Conservation (phyloP, 2,888 invertebrate species). For the Apomyelois bistriatella region DNA sequence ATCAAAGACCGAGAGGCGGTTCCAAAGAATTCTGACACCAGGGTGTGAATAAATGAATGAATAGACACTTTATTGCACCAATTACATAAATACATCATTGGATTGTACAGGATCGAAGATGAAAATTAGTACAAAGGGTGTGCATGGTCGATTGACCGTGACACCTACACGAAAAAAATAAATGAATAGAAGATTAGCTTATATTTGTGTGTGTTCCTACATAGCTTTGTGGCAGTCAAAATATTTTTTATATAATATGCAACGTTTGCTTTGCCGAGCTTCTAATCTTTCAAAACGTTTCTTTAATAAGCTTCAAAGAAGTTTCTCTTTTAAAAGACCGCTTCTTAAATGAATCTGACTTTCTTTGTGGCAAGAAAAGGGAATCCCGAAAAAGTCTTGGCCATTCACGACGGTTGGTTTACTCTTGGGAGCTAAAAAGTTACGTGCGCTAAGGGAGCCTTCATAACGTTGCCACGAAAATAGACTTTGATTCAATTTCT, state of each 20-base stretch:
- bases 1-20: too few relatives aligned
- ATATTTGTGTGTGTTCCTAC: too few relatives aligned
- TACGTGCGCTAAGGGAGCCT: conserved; percentile 42
- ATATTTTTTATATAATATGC: conserved; percentile 30
- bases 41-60: too few relatives aligned
- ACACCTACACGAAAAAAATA: too few relatives aligned
- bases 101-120: too few relatives aligned
- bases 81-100: too few relatives aligned
- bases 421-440: conserved; percentile 58
- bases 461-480: conserved; percentile 44
- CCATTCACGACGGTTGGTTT: conserved; percentile 61
- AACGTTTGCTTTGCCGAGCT: conserved; percentile 38
- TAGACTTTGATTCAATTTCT: conserved; percentile 45
- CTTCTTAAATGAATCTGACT: conserved; percentile 65
- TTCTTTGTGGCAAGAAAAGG: conserved; percentile 63
- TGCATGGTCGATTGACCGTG: too few relatives aligned
- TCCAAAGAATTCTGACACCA: too few relatives aligned
- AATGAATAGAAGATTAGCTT: too few relatives aligned
- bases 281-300: conserved; percentile 54
- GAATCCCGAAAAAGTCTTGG: conserved; percentile 55
- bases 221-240: not conserved
- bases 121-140: too few relatives aligned
- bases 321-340: conserved; percentile 56
- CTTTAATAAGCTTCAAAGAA: conserved; percentile 67
- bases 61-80: too few relatives aligned